phyloP scores from a whole-genome alignment of 2,113 vertebrate genomes.

The Cettia cetti region DNA sequence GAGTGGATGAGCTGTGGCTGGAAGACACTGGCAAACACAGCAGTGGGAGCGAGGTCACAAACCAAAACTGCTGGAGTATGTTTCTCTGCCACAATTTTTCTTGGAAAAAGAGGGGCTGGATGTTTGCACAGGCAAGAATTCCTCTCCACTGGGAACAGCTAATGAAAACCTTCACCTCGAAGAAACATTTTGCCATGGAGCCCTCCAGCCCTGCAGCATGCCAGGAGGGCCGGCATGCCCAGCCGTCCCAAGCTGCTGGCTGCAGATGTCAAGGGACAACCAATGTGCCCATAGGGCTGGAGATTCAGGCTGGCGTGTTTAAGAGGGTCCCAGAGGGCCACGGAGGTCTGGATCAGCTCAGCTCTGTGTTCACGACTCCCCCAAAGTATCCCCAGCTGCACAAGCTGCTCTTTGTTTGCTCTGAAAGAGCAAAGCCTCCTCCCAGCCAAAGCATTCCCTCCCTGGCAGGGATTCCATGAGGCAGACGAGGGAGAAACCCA shows the following conservation, averaged over 20 bases:
- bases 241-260: accelerated
- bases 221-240: neutral
- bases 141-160: neutral
- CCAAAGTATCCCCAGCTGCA: neutral
- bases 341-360: neutral
- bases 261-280: neutral
- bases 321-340: neutral
- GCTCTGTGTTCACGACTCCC: accelerated
- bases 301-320: accelerated
- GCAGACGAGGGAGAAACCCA: neutral
- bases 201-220: accelerated
- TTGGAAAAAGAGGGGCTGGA: neutral
- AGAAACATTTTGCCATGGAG: accelerated
- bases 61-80: neutral
- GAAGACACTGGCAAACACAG: neutral
- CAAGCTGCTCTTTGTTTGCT: slow-evolving; percentile 39
- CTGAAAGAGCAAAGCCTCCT: neutral
- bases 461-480: neutral
- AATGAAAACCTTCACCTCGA: neutral
- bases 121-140: neutral
- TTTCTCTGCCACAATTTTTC: neutral
- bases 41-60: accelerated
- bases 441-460: neutral
- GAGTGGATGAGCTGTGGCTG: accelerated
- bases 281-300: accelerated